Evolutionary conservation across 64 coral and sea anemone genomes (phyloP).

Genomic region (Platygyra sinensis): DNA sequence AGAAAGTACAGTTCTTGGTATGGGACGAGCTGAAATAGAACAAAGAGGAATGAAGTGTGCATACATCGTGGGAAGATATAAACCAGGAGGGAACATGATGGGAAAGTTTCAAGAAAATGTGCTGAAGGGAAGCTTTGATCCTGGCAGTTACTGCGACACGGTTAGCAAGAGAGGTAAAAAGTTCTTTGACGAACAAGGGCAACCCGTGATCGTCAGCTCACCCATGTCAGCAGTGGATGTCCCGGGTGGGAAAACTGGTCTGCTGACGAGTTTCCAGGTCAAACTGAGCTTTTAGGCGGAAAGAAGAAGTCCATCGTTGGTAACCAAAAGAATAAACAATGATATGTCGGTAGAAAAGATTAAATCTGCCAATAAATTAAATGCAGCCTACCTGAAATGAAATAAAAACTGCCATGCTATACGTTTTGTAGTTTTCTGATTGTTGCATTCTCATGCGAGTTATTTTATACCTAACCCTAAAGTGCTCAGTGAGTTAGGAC

Average conservation of each 20-base stretch:
- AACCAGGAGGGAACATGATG: constrained; percentile 17
- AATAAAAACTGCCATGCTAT: too few species aligned
- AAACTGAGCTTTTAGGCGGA: not conserved
- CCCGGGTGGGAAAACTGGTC: not conserved
- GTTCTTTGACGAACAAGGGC: not conserved
- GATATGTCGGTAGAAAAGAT: not conserved
- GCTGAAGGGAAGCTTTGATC: constrained; percentile 17
- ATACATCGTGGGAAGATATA: constrained; percentile 66
- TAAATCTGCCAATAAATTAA: not conserved
- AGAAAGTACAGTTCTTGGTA: constrained; percentile 55
- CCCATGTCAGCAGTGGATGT: too few species aligned
- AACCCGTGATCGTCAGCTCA: not conserved
- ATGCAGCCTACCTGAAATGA: too few species aligned
- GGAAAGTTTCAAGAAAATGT: constrained; percentile 20
- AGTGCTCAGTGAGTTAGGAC: too few species aligned
- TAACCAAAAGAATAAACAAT: not conserved
- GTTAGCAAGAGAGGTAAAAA: not conserved
- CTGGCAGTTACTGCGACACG: not conserved
- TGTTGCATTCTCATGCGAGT: too few species aligned
- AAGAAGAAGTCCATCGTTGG: not conserved
- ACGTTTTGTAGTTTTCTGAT: too few species aligned
- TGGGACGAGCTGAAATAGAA: constrained; percentile 58
- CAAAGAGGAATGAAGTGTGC: constrained; percentile 54
- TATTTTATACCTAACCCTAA: too few species aligned
- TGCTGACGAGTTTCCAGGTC: not conserved